Percentiles rank a stretch among this genome's conserved stretches.
Evolutionary conservation across 2,888 invertebrate genomes (phyloP).

Genomic region (Pandemis heparana): DNA sequence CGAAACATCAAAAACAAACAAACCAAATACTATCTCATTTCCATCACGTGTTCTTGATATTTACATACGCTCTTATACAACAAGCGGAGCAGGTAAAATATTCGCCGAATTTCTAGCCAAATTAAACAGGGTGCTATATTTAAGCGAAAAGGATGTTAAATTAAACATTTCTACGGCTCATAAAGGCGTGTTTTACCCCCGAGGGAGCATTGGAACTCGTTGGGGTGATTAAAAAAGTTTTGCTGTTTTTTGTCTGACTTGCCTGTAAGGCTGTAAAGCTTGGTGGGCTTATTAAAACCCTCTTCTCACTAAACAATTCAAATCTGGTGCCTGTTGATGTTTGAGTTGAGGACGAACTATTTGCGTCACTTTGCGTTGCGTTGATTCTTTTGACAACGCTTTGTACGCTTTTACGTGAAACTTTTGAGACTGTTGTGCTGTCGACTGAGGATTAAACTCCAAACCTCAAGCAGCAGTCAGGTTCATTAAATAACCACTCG

Average conservation of each 20-base stretch:
- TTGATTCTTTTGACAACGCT: background rate
- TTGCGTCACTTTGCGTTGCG: background rate
- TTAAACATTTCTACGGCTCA: constrained; percentile 39
- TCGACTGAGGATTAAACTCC: too few species aligned
- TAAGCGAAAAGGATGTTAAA: constrained; percentile 34
- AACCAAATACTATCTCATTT: background rate
- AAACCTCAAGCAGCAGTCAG: too few species aligned
- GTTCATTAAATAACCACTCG: too few species aligned
- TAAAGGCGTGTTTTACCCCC: constrained; percentile 37
- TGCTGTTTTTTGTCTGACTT: constrained; percentile 35
- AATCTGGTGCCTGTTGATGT: background rate
- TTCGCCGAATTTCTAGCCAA: constrained; percentile 28
- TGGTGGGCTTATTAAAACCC: constrained; percentile 27
- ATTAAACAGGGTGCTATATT: constrained; percentile 27
- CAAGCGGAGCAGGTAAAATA: constrained; percentile 10
- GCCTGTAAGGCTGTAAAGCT: constrained; percentile 20
- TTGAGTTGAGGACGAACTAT: background rate
- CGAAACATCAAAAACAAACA: too few species aligned
- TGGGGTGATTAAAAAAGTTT: constrained; percentile 42
- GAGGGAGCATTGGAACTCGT: constrained; percentile 33
- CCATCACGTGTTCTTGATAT: background rate
- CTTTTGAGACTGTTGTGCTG: too few species aligned
- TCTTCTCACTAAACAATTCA: constrained; percentile 3
- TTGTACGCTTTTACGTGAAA: too few species aligned
- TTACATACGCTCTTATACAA: background rate